phyloP scores from a whole-genome alignment of 2,888 invertebrate genomes.

The Cephonodes hylas region DNA sequence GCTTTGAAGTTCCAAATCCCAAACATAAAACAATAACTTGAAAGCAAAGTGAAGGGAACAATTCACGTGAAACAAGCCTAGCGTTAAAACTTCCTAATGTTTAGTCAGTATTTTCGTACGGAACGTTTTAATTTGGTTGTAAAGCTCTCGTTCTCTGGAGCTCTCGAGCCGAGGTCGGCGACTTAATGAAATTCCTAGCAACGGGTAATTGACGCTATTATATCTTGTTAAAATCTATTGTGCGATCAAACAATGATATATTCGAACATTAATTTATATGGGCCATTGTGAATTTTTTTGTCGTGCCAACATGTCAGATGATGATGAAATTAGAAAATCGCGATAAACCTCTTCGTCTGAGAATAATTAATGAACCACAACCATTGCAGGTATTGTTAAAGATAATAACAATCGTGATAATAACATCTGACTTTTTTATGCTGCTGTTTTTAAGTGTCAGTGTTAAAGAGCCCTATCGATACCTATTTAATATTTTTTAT shows the following conservation, averaged over 20 bases:
- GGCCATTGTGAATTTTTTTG: constrained; percentile 26
- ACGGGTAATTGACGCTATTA: constrained; percentile 61
- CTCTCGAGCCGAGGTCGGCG: constrained; percentile 34
- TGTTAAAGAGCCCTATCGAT: too few species aligned
- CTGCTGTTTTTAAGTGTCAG: too few species aligned
- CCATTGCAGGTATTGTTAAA: background rate
- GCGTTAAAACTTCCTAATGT: background rate
- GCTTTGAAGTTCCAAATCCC: background rate
- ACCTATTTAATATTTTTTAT: too few species aligned
- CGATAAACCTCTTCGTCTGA: background rate
- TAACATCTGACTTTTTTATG: background rate
- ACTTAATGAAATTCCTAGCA: constrained; percentile 67
- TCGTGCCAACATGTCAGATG: background rate
- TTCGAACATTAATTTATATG: constrained; percentile 50
- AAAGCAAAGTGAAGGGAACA: background rate
- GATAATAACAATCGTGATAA: background rate
- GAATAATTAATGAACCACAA: background rate
- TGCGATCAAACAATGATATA: constrained; percentile 55
- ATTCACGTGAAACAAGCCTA: background rate
- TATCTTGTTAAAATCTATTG: constrained; percentile 70
- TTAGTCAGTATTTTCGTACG: background rate
- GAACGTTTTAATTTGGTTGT: constrained; percentile 18
- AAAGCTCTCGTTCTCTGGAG: constrained; percentile 26
- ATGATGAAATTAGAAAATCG: background rate
- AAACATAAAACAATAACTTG: background rate